Base-by-base conservation (phyloP, 2,113 vertebrate species). In the Capreolus pygargus region DNA sequence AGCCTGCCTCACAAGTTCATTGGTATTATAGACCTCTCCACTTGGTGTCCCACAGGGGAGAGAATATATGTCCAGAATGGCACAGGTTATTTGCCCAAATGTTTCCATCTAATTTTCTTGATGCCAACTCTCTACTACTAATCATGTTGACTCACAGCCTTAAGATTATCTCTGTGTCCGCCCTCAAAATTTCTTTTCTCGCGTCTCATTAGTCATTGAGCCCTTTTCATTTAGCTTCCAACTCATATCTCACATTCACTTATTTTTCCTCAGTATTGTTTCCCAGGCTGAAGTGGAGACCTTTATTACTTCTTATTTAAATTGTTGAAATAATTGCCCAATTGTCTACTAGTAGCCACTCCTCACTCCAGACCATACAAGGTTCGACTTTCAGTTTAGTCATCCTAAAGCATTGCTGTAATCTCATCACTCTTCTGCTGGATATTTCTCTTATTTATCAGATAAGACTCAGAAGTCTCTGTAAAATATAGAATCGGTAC, bases 71-170 rank as follows among this genome's bases (percentile, higher is more conserved):
- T 76, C 21, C 21, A 33, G 45, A 85, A 87, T 57, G 16, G 6
- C 12, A 19, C 19, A 36, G 57, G 54, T 50, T 43, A 60, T 54
- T 74, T 74, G 45, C 19, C 25, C 27, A 88, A 4, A 58, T 76
- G 83, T 33, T 64, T 67, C 54, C 47, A 11, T 87, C 74, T 21
- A 28, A 9, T 30, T 92, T 1, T 64, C 43, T n/a, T 58, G 9
- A 57, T 74, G 16, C 39, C 36, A 25, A 13, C 12, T 81, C 43
- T 30, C 39, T 57, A 10, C 19, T 14, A 6, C 50, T 67, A n/a
- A 79, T 27, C 2, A 13, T 7, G 0, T 43, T 16, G 14, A 0
- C 0, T 52, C 15, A 60, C 17, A 50, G 16, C 5, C 8, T 43
- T 30, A 7, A 92, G 47, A 30, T 74, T 28, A 45, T 79, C 19